phyloP scores from a whole-genome alignment of 2,113 vertebrate genomes.

The Eolophus roseicapilla region DNA sequence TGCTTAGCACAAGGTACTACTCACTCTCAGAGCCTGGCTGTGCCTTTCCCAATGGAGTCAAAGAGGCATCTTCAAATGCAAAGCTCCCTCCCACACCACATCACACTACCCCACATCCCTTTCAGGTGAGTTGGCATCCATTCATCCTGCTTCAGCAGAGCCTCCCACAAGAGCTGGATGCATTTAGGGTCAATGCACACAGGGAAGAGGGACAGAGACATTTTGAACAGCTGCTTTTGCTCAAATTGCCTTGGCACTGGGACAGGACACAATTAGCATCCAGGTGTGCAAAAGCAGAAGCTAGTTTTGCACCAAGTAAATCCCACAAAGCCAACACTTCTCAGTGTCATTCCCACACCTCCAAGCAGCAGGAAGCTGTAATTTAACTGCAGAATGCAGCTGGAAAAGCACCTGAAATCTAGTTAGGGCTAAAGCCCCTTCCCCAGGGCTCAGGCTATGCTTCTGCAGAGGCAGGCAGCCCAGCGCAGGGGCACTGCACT shows the following conservation, averaged over 20 bases:
- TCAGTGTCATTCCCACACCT: neutral
- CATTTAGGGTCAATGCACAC: neutral
- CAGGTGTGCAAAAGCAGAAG: neutral
- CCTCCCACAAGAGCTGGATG: neutral
- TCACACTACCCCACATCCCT: neutral
- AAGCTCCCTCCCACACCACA: neutral
- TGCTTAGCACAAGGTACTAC: neutral
- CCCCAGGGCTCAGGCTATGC: neutral
- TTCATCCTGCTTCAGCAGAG: neutral
- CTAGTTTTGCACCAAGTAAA: neutral
- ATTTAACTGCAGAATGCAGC: neutral
- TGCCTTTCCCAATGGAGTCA: neutral
- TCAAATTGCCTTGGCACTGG: neutral
- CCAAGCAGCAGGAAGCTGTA: neutral
- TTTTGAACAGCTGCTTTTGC: neutral
- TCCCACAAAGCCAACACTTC: neutral
- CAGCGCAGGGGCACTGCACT: too few species aligned
- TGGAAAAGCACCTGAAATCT: neutral
- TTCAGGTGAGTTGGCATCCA: neutral
- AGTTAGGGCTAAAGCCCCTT: neutral
- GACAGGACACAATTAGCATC: neutral
- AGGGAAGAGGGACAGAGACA: neutral
- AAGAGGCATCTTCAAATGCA: neutral
- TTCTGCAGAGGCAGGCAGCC: neutral
- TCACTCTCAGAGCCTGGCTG: neutral